phyloP scores from a whole-genome alignment of 2,113 vertebrate genomes.

The Trematocara nigrifrons region DNA sequence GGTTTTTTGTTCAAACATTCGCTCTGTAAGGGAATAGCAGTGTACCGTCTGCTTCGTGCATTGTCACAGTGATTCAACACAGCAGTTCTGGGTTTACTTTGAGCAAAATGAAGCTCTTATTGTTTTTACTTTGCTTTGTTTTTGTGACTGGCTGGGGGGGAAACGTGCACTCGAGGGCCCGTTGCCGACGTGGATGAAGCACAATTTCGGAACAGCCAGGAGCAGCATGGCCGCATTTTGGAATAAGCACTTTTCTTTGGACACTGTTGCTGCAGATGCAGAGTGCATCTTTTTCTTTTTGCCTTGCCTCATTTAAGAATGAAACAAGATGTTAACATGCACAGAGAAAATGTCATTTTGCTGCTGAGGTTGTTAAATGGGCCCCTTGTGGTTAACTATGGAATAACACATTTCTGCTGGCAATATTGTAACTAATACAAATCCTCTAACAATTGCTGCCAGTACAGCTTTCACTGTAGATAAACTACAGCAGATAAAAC shows the following conservation, averaged over 20 bases:
- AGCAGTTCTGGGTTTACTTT: background rate
- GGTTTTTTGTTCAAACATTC: conserved; percentile 19
- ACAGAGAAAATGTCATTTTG: conserved; percentile 7
- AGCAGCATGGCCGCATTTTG: conserved; percentile 69
- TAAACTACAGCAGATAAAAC: conserved; percentile 6
- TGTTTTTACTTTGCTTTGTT: conserved; percentile 28
- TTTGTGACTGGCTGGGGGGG: conserved; percentile 55
- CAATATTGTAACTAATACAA: background rate
- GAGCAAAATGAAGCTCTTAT: conserved; percentile 25
- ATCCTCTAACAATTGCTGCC: background rate
- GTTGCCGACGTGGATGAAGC: conserved; percentile 68
- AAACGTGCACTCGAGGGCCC: conserved; percentile 53
- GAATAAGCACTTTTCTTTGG: conserved; percentile 60
- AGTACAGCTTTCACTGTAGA: background rate
- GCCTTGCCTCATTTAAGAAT: conserved; percentile 25
- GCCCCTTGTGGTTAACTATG: conserved; percentile 1
- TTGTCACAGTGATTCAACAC: conserved; percentile 43
- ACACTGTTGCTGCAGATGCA: conserved; percentile 11
- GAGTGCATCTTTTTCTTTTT: conserved; percentile 3
- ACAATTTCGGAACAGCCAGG: conserved; percentile 74
- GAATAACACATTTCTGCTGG: background rate
- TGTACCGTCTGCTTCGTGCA: conserved; percentile 76
- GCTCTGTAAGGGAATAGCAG: conserved; percentile 76
- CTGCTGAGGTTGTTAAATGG: conserved; percentile 24
- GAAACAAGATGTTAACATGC: background rate